Base-by-base conservation (phyloP, 2,113 vertebrate species). In the Hippocampus barbouri region DNA sequence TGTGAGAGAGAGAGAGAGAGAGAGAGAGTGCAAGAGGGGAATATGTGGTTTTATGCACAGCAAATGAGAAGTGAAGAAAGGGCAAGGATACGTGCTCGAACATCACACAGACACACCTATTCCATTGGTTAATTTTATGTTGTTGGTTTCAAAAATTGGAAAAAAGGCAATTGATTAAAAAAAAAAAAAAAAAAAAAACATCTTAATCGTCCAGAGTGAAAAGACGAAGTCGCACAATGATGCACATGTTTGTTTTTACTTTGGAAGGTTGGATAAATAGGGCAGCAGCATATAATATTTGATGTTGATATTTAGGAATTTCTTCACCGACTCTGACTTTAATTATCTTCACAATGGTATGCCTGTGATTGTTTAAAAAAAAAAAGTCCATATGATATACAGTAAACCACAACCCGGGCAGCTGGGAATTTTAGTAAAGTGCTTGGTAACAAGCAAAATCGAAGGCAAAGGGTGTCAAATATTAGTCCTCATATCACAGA, bases 21-120 rank as follows among this genome's bases (percentile, higher is more conserved):
- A n/a, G 62, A n/a, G 63, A 23, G 21, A 16, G 40, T 45, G 63
- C 11, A 4, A 16, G 12, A 34, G 25, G n/a, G 23, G 15, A 25
- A 67, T 45, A 20, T 76, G 57, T 51, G 72, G 41, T 69, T 70
- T 83, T 45, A 87, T 80, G 73, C 76, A 68, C 68, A 75, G 68
- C 65, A 80, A 77, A 79, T 86, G 73, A 77, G 73, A 77, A 68
- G 73, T 30, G 73, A 63, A 51, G 65, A 47, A 38, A 59, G 69
- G 69, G 45, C 54, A 80, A 56, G 25, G 4, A 53, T 25, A 27
- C 4, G 53, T 43, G 41, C 57, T 53, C 56, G 54, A 16, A 12
- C 14, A 27, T n/a, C 20, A 68, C 0, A 49, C 14, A 41, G 10
- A 57, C 45, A 69, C 53, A 47, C 56, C 38, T 14, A 27, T 27